Conservation (phyloP, 2,113 vertebrate species). For the Psittacus erithacus region DNA sequence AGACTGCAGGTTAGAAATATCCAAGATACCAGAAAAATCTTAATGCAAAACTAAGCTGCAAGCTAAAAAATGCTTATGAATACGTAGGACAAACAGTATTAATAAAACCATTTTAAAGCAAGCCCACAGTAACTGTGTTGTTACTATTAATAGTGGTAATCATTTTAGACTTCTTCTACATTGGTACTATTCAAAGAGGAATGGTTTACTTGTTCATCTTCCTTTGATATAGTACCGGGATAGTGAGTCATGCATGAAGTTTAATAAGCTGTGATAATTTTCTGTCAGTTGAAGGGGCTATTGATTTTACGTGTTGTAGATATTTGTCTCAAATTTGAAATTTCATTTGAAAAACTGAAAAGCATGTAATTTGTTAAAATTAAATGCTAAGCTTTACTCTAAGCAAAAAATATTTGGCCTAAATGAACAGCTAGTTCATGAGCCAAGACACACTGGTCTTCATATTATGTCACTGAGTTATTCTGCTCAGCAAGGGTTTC, state of each 20-base stretch:
- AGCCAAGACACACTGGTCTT: background rate
- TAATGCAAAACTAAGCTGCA: background rate
- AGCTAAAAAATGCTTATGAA: background rate
- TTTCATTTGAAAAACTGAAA: background rate
- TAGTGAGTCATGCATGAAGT: background rate
- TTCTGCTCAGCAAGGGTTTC: background rate
- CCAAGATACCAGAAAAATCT: background rate
- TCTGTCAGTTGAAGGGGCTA: background rate
- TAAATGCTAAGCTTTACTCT: background rate
- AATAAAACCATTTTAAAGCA: background rate
- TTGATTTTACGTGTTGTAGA: background rate
- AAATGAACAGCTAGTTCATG: background rate
- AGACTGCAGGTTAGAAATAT: background rate
- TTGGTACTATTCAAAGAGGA: background rate
- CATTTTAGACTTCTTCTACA: background rate
- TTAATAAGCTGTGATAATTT: conserved; percentile 11
- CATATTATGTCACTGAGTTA: background rate
- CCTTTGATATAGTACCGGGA: background rate
- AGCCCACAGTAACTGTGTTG: background rate
- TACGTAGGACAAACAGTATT: background rate
- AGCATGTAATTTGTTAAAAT: background rate
- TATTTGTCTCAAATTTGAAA: background rate
- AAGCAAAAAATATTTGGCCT: background rate
- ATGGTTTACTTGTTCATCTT: background rate
- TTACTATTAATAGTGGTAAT: background rate